These are phyloP conservation scores for Cisticola juncidis DNA, from an alignment of 2,113 vertebrate species.

Conservation along the genomic window DNA sequence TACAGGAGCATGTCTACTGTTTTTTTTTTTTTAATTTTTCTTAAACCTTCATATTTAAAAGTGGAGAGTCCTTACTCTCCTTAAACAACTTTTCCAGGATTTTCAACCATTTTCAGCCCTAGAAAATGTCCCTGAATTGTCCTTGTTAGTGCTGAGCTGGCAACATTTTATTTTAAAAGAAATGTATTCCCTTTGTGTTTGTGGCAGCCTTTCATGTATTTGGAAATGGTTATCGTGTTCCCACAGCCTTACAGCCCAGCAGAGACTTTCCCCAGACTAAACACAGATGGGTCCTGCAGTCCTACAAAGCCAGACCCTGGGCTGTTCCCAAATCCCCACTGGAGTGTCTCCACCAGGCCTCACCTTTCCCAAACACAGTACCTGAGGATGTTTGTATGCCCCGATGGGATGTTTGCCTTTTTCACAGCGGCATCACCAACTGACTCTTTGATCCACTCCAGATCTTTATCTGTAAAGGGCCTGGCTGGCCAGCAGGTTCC, in stretches of 20 bases:
- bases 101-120: neutral
- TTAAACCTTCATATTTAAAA: neutral
- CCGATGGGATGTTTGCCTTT: neutral
- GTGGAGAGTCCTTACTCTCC: neutral
- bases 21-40: neutral
- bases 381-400: neutral
- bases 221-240: neutral
- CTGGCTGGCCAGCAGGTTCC: neutral
- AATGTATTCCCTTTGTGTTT: neutral
- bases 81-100: neutral
- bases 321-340: fast-evolving
- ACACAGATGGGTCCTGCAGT: fast-evolving
- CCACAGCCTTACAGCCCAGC: neutral
- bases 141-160: neutral
- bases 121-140: neutral
- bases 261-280: neutral
- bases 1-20: neutral
- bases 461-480: neutral
- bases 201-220: neutral
- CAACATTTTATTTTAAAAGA: neutral
- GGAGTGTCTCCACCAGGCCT: neutral
- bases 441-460: neutral
- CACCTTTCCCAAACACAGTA: fast-evolving
- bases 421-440: neutral
- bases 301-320: neutral